These are phyloP conservation scores for Pseudochaenichthys georgianus DNA, from an alignment of 2,797 vertebrate species.

Conservation along the genomic window DNA sequence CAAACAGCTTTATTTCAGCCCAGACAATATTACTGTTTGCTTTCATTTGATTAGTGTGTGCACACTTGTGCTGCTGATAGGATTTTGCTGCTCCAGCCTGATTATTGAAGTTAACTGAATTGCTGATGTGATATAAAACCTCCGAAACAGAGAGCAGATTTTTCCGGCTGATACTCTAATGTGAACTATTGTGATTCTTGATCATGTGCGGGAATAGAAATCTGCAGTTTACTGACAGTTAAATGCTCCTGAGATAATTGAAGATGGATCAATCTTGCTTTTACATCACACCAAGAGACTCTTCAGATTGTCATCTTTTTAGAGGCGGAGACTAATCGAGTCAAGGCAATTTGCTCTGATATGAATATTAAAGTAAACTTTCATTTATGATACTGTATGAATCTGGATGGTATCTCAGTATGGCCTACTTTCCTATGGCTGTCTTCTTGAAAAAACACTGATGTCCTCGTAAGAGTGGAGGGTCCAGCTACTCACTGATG, in stretches of 20 bases:
- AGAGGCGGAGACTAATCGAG: constrained; percentile 35
- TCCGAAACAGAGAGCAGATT: constrained; percentile 22
- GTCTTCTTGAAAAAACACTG: constrained; percentile 75
- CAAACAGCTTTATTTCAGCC: constrained; percentile 40
- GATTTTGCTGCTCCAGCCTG: constrained; percentile 18
- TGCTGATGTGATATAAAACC: constrained; percentile 22
- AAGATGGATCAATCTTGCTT: constrained; percentile 41
- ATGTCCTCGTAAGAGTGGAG: constrained; percentile 75
- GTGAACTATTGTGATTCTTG: constrained; percentile 22
- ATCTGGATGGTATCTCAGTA: constrained; percentile 50
- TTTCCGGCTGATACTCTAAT: constrained; percentile 12
- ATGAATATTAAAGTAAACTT: constrained; percentile 56
- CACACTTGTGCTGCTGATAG: constrained; percentile 17
- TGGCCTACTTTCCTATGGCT: constrained; percentile 73
- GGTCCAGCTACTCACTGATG: constrained; percentile 75
- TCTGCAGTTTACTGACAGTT: constrained; percentile 22
- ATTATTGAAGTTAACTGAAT: constrained; percentile 36
- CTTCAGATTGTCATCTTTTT: constrained; percentile 35
- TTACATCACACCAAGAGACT: constrained; percentile 41
- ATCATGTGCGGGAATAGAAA: constrained; percentile 20
- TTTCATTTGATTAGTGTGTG: constrained; percentile 47
- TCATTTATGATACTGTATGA: constrained; percentile 31
- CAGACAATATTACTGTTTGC: constrained; percentile 31
- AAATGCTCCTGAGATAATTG: constrained; percentile 34
- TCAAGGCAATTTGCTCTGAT: constrained; percentile 27